phyloP scores from a whole-genome alignment of 2,113 vertebrate species.

The Scytalopus superciliaris region DNA sequence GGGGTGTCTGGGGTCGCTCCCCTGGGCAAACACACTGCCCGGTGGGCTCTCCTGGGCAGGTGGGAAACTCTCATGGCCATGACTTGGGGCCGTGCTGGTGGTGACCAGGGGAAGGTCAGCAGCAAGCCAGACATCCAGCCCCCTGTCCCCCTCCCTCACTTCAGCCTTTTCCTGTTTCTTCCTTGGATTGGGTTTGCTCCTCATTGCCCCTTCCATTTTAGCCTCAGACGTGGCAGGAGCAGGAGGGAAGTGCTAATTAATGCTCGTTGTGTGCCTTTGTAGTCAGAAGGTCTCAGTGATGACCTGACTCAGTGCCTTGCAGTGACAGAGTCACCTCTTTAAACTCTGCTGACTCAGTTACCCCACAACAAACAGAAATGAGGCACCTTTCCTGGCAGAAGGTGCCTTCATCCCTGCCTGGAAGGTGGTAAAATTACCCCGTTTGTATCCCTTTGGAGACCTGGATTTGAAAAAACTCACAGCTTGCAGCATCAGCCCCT shows the following conservation, averaged over 20 bases:
- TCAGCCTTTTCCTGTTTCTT: neutral
- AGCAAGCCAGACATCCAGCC: rapidly evolving
- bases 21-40: neutral
- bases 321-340: slow-evolving; percentile 1
- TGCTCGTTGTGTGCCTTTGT: neutral
- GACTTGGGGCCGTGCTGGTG: neutral
- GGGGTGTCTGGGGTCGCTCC: neutral
- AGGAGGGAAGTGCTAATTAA: slow-evolving; percentile 36
- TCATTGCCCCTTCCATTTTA: neutral
- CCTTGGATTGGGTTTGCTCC: neutral
- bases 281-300: slow-evolving; percentile 3
- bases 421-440: slow-evolving; percentile 8
- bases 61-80: neutral
- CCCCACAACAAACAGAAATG: slow-evolving; percentile 11
- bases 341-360: slow-evolving; percentile 45
- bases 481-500: neutral
- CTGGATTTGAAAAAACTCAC: slow-evolving; percentile 11
- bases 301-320: neutral
- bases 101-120: neutral
- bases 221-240: neutral
- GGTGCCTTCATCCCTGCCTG: slow-evolving; percentile 37
- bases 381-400: slow-evolving; percentile 1
- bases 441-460: neutral
- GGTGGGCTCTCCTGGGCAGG: neutral
- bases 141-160: neutral